Base-by-base conservation (phyloP, 2,113 vertebrate genomes). In the Chaetops frenatus region DNA sequence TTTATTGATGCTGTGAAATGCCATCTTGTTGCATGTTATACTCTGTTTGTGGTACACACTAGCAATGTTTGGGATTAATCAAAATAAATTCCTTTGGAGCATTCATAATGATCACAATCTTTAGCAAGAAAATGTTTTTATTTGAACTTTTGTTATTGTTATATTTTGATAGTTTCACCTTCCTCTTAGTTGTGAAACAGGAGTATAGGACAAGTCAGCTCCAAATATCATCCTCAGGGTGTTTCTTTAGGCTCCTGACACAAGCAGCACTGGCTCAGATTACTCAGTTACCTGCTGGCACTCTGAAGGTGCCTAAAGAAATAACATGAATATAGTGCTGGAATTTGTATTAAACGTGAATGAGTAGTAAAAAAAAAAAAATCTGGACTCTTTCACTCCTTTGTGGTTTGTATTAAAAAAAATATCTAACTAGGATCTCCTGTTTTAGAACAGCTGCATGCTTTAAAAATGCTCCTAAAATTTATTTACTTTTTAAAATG, bases 261-360 rank as follows among this genome's bases (percentile, higher is more conserved):
- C 31, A 53, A 87, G 31, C 3, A 2, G 44, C 69, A 90, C 92
- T 94, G 92, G 71, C 65, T 97, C 93, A 90, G 69, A 83, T 96
- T 92, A 84, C 82, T 90, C 90, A 90, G 90, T 96, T 96, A 96
- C 93, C 88, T 95, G 66, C 81, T 96, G 80, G 94, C 67, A 71
- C 86, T 92, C 76, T 80, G 70, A 86, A 88, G 85, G 50, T 96
- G 82, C 88, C 79, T 90, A 60, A 95, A 96, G 82, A 96, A 96
- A 93, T 71, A 86, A 48, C 2, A 13, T 53, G 18, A 92, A 83
- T 96, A 83, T 85, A 92, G 80, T 88, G 64, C 64, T 94, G 90
- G 95, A 96, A 96, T 96, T 95, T 93, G 82, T 72, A 93, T 96
- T 93, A 97, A 94, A 89, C 18, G 45, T 84, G 53, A 95, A 93